These are phyloP conservation scores for Diabrotica undecimpunctata DNA, from an alignment of 1,140 invertebrate species.

Conservation along the genomic window DNA sequence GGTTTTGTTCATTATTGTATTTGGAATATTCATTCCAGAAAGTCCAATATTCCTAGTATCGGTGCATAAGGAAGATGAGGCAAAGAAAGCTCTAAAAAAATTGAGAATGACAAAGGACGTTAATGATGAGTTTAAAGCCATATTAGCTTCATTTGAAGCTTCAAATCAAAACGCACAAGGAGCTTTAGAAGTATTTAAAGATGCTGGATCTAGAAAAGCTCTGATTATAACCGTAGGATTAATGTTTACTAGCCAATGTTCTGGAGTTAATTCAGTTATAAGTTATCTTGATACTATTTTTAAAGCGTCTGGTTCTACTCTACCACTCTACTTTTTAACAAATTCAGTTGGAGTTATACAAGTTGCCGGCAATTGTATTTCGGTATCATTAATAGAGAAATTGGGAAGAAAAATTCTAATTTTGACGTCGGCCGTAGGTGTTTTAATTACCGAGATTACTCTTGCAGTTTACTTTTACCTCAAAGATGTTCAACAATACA, in stretches of 20 bases:
- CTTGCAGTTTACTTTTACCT: conserved; percentile 41
- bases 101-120: conserved; percentile 55
- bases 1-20: conserved; percentile 52
- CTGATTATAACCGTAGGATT: conserved; percentile 70
- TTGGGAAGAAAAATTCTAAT: conserved; percentile 69
- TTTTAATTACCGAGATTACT: conserved; percentile 43
- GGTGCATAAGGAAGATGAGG: conserved; percentile 55
- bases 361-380: conserved; percentile 66
- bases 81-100: conserved; percentile 57
- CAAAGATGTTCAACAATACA: conserved; percentile 14
- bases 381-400: conserved; percentile 72
- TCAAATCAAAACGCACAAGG: neutral
- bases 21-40: conserved; percentile 60
- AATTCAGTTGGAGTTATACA: conserved; percentile 78
- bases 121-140: conserved; percentile 11
- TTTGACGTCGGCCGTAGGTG: conserved; percentile 62
- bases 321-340: conserved; percentile 56
- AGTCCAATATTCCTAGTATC: conserved; percentile 69
- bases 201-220: conserved; percentile 59
- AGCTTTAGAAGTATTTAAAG: conserved; percentile 21
- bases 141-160: neutral
- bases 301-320: conserved; percentile 54
- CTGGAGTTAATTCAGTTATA: conserved; percentile 81
- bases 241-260: conserved; percentile 84
- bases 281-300: conserved; percentile 79